Base-by-base conservation (phyloP, 1,140 invertebrate species). In the Leptoteleia sp. region DNA sequence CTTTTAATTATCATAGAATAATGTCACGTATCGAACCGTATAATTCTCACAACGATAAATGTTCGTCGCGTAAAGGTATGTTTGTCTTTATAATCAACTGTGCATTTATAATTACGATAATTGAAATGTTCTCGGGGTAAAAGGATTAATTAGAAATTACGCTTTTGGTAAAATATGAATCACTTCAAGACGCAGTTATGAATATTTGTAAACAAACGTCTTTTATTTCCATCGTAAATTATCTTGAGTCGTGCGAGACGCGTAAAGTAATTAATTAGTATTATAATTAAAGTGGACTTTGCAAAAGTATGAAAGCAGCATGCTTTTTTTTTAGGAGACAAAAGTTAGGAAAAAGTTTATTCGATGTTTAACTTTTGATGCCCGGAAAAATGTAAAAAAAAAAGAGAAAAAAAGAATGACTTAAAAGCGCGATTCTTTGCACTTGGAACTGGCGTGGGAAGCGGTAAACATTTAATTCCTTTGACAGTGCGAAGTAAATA, bases 211-310 rank as follows among this genome's bases (percentile, higher is more conserved):
- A 35, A 33, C 31, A 33, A 33, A 3, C 31, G n/a, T 33, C 3
- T 3, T 9, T 33, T 25, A 25, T 12, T 45, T 43, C 17, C 9
- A 1, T 22, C 15, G 8, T 47, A 29, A 55, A 57, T 57, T 57
- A 57, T 57, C 15, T 31, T 25, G 15, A 40, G 37, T 13, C 12
- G 38, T 33, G 11, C 19, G 6, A 38, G 31, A 38, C 12, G 57
- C 12, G 31, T 38, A 19, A 45, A 22, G 47, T 55, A 47, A 68
- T 68, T 68, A 17, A 47, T 48, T 38, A 68, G 33, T 48, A 68
- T 57, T 57, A 57, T 68, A 68, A 65, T 68, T 57, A 57, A 45
- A 68, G 48, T 57, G 27, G 48, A 68, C 17, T 57, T 54, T 67
- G 62, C 12, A 37, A n/a, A 48, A 47, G 40, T 38, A 11, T 1